Evolutionary conservation across 2,113 vertebrate species (phyloP), one percentile per base, ranked within the genome.

Genomic region (Cebidichthys violaceus): DNA sequence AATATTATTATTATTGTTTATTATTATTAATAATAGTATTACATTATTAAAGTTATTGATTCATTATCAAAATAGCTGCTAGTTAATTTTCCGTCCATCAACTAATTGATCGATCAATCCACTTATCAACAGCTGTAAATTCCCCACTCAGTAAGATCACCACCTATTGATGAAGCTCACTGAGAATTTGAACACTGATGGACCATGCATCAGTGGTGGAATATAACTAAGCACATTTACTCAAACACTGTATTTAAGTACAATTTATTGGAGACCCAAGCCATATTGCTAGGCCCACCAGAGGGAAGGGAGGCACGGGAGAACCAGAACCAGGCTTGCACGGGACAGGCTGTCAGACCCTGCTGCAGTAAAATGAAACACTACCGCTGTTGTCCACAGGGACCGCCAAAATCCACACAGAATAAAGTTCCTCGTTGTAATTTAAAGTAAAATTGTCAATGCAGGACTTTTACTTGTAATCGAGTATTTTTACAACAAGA

Each of bases 91-190:
- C 17, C 2, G 11, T 27, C 50, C 50, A 54, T 27, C 29, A 27
- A 39, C 52, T 71, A 57, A 55, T 71, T 2, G 1, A 55, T 71
- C 7, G 2, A 54, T 70, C 67, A 55, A 9, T 54, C 13, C 9
- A 17, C 15, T 39, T 20, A 15, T 11, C 4, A 2, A 72, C 54
- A 29, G 15, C 70, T 60, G 17, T 73, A 31, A 22, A 73, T 60
- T 45, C 17, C 13, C 50, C n/a, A 1, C 9, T 59, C 6, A 43
- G 22, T 73, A n/a, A 59, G 15, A 3, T 59, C n/a, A 10, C 0
- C 24, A 73, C 37, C 55, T 73, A 27, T 60, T 73, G 55, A 59
- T 71, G 52, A 71, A 55, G 29, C 47, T 27, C 37, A 17, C 18
- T 67, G 45, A 52, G 11, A 14, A 9, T 50, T 41, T 4, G 33